Conservation (phyloP, 2,888 invertebrate genomes). For the Lycophotia porphyrea region DNA sequence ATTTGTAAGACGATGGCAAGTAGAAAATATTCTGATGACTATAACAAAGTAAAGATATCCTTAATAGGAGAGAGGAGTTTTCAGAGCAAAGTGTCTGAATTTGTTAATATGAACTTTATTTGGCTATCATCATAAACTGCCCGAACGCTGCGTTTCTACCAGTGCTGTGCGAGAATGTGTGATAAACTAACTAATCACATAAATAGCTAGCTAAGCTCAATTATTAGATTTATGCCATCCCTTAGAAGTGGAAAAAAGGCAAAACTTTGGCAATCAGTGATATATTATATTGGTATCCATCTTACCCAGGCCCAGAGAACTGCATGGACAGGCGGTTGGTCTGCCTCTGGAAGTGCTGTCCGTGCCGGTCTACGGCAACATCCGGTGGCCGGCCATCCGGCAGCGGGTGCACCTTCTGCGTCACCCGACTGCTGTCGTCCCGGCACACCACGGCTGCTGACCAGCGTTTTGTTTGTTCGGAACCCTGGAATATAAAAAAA, state of each 20-base stretch:
- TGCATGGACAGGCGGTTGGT: slow-evolving; percentile 95
- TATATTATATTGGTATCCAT: not conserved
- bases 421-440: slow-evolving; percentile 84
- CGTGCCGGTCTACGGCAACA: slow-evolving; percentile 76
- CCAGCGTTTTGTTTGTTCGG: slow-evolving; percentile 94
- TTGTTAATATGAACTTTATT: too few relatives aligned
- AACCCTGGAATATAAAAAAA: slow-evolving; percentile 74
- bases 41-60: too few relatives aligned
- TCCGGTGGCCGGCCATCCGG: slow-evolving; percentile 78
- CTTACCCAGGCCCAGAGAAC: slow-evolving; percentile 94
- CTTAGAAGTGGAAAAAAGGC: not conserved
- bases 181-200: not conserved
- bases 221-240: not conserved
- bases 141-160: too few relatives aligned
- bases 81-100: too few relatives aligned
- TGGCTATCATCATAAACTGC: too few relatives aligned
- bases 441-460: slow-evolving; percentile 95
- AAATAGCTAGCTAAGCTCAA: not conserved
- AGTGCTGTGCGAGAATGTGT: too few relatives aligned
- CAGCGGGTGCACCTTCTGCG: slow-evolving; percentile 79
- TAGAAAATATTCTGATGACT: too few relatives aligned
- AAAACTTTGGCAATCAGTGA: not conserved
- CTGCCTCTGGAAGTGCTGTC: slow-evolving; percentile 89
- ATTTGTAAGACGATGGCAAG: not conserved
- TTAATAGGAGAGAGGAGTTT: too few relatives aligned